Conservation (phyloP, 2,113 vertebrate genomes). For the Vidua macroura region DNA sequence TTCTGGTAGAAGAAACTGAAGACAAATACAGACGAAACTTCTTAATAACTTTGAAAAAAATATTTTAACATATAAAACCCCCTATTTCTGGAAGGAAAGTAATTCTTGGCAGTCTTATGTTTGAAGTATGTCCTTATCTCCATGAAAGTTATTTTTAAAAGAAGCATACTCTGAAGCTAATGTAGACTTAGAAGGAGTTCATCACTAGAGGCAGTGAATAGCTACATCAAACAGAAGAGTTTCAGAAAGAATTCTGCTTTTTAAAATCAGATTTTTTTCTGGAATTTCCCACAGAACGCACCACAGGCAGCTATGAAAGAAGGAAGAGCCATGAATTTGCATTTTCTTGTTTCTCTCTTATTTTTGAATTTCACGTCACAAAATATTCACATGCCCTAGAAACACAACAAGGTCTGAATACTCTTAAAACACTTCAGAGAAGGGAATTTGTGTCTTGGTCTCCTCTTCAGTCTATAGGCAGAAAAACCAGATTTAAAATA, state of each 20-base stretch:
- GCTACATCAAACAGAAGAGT: background rate
- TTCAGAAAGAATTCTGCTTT: background rate
- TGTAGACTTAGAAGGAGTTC: background rate
- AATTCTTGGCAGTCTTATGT: background rate
- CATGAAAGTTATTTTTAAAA: background rate
- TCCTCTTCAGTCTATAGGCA: background rate
- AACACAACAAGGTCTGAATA: background rate
- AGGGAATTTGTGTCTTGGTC: background rate
- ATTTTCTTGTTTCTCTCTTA: background rate
- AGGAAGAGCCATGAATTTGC: background rate
- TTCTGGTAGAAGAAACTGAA: background rate
- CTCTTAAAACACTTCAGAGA: background rate
- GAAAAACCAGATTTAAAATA: background rate
- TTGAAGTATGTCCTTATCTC: background rate
- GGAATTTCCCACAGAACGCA: background rate
- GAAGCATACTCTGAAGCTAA: background rate
- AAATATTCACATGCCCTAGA: background rate
- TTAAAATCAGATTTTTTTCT: background rate
- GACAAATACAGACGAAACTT: background rate
- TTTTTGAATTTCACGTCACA: background rate
- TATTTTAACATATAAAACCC: background rate
- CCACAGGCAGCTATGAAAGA: background rate
- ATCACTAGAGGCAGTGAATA: background rate
- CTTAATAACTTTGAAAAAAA: background rate
- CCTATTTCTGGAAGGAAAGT: background rate